Base-by-base conservation (phyloP, 2,888 invertebrate species). In the Xestia sexstrigata region DNA sequence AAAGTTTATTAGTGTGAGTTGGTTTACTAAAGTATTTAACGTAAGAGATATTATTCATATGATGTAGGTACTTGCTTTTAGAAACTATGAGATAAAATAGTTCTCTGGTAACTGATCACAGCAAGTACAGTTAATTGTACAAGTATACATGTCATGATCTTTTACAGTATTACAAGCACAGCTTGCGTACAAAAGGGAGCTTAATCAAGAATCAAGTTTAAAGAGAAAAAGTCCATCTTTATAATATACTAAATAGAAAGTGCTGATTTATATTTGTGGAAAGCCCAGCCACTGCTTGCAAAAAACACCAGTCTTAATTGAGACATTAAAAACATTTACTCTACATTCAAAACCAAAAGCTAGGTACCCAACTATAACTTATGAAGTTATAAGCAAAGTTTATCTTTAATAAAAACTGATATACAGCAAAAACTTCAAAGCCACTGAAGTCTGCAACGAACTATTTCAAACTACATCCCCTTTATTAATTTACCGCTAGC, bases 401-500 rank as follows among this genome's bases (percentile, higher is more conserved):
- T 69, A 69, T 49, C 47, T 60, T 42, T 62, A 55, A 55, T 39
- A 55, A 82, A 45, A 69, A 39, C 45, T 45, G 70, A 70, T 69
- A 39, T 62, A 62, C 60, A 66, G 42, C 69, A 62, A 72, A 74
- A 69, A 70, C 73, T 79, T 60, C n/a, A 63, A 63, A 68, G 65
- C 70, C 69, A 45, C 62, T 30, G 23, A 62, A 83, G 67, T 77
- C 84, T 79, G 67, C 47, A 66, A 52, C 30, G 1, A 84, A 83
- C 66, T 68, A 79, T 84, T 74, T 3, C 35, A 11, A 83, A 80
- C 81, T 76, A 52, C 35, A 84, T n/a, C 68, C 47, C n/a, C 67
- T 73, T n/a, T 80, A 83, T 84, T 84, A 80, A 83, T 81, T 77
- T 84, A 81, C 81, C 73, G 67, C 81, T n/a, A n/a, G 30, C 15